Conservation (phyloP, 2,888 invertebrate species). For the Stenodema calcarata region DNA sequence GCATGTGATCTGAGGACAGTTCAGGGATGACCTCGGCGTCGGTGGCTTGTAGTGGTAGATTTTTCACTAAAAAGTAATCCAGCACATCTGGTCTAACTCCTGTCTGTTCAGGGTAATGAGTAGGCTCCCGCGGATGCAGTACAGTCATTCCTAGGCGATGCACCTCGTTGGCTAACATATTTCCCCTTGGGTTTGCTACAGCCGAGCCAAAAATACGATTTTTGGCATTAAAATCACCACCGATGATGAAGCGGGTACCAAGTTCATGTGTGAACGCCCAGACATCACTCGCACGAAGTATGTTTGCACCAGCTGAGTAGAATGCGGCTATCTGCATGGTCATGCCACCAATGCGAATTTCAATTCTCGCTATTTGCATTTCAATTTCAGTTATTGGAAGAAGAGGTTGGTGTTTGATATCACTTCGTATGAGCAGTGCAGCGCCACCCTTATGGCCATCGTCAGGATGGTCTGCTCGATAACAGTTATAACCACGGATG, state of each 20-base stretch:
- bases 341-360: background rate
- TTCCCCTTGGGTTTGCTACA: background rate
- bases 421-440: background rate
- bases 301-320: conserved; percentile 25
- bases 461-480: conserved; percentile 11
- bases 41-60: background rate
- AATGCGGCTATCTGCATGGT: conserved; percentile 5
- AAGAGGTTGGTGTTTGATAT: background rate
- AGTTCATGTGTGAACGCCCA: conserved; percentile 9
- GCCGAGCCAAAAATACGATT: background rate
- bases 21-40: conserved; percentile 13
- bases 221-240: conserved; percentile 31
- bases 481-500: background rate
- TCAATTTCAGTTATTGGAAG: background rate
- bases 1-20: conserved; percentile 21
- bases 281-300: background rate
- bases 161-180: background rate
- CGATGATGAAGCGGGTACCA: conserved; percentile 1
- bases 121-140: conserved; percentile 5
- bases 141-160: background rate
- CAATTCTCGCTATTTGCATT: conserved; percentile 20
- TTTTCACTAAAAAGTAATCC: conserved; percentile 14
- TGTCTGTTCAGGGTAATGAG: conserved; percentile 13
- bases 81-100: background rate
- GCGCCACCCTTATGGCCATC: conserved; percentile 2